Base-by-base conservation (phyloP, 2,113 vertebrate species). In the Aspiorhynchus laticeps region DNA sequence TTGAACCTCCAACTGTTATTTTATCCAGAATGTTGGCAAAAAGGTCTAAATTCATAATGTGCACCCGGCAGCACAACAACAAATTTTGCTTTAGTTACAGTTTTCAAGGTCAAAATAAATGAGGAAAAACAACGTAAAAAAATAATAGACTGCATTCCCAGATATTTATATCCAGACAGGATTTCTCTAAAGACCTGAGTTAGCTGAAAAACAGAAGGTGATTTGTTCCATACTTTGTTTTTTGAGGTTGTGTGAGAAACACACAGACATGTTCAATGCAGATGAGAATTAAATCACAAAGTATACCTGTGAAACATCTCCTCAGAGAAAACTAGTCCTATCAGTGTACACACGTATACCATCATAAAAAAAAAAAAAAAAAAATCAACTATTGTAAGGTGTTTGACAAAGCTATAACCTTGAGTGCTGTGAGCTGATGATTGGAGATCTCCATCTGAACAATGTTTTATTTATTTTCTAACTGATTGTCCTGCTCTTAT, bases 361-460 rank as follows among this genome's bases (percentile, higher is more conserved):
- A 79, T 59, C 31, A 38, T 80, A 59, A 38, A 36, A 80, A 80
- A 4, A 48, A 48, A 4, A 48, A 48, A 46, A 38, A 12, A 9
- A 6, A 59, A 7, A 36, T 61, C 5, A 80, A 14, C 15, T 28
- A 38, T 5, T 38, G 8, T 77, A 9, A 59, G 19, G 19, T n/a
- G 31, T 59, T 56, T n/a, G 10, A 79, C 31, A 14, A 10, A 36
- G 33, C 19, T 36, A 59, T 51, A 83, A 31, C 24, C 38, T 31
- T 38, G 59, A 69, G 21, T 38, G 31, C 59, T 43, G 53, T 17
- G 36, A 67, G 86, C 71, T 83, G 61, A 83, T 46, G 65, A 19
- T 31, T 78, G 28, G 21, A 74, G 48, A 56, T 59, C 51, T 24
- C 77, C 21, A 48, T 51, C 31, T 36, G 17, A 48, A 53, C 15